phyloP scores from a whole-genome alignment of 2,888 invertebrate genomes.

The Aelia acuminata region DNA sequence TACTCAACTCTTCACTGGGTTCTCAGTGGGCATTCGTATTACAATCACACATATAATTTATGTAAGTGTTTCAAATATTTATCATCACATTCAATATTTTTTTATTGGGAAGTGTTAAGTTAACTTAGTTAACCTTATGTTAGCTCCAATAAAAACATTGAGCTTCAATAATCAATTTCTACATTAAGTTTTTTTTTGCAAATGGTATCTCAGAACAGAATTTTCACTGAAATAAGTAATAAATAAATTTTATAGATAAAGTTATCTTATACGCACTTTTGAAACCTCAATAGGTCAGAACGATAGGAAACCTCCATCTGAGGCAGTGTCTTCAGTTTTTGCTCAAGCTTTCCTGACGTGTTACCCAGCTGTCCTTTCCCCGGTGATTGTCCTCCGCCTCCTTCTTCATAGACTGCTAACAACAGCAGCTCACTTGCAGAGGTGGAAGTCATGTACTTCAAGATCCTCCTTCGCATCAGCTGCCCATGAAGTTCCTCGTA shows the following conservation, averaged over 20 bases:
- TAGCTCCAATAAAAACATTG: too few species aligned
- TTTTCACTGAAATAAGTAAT: too few species aligned
- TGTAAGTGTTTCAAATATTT: conserved; percentile 63
- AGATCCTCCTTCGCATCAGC: conserved; percentile 71
- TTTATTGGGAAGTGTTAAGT: not conserved
- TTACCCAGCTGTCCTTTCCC: conserved; percentile 73
- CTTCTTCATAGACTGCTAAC: conserved; percentile 74
- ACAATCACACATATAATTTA: conserved; percentile 66
- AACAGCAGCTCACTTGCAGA: conserved; percentile 71
- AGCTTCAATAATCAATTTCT: too few species aligned
- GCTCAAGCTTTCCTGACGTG: conserved; percentile 70
- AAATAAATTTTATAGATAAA: too few species aligned
- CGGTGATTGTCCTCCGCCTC: conserved; percentile 73
- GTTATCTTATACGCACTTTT: not conserved
- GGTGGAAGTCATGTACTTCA: conserved; percentile 70
- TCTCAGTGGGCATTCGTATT: conserved; percentile 67
- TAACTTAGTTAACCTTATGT: too few species aligned
- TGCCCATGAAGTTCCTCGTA: conserved; percentile 68
- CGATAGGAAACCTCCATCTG: conserved; percentile 66
- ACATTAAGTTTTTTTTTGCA: too few species aligned
- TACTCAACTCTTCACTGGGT: conserved; percentile 68
- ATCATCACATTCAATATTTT: not conserved
- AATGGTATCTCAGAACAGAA: too few species aligned
- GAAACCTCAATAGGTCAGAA: not conserved
- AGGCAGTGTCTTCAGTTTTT: conserved; percentile 68